Base-by-base conservation (phyloP, 1,140 invertebrate species). In the Gryon sp. region DNA sequence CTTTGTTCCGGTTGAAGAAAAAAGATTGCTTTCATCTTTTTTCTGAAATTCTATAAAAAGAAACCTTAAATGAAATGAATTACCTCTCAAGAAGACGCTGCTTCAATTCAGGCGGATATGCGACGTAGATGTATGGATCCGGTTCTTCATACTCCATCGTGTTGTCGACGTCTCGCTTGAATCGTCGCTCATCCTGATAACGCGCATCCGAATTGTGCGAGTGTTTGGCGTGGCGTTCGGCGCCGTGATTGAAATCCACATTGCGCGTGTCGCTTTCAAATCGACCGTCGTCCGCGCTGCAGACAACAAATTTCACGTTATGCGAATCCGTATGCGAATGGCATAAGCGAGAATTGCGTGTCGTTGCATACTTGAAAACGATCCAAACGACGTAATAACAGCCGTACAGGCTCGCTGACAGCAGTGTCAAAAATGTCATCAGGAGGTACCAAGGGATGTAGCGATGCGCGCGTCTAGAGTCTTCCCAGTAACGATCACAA, bases 351-450 rank as follows among this genome's bases (percentile, higher is more conserved):
- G 28, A 57, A 55, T 48, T 43, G 9, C 18, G 24, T 52, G 19
- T 32, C 45, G 26, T 75, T 7, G 92, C 94, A 93, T 91, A 96
- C 95, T 95, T 94, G 89, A 95, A 96, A 24, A 96, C 90, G 57
- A 95, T 93, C 94, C 95, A 96, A 73, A 96, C 95, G 81, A 96
- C 93, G 88, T 96, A 96, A 84, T 97, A 97, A 87, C 94, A 96
- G 81, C 95, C 92, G 84, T 94, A 95, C 46, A 96, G 92, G 20
- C 94, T 95, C 0, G 94, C 90, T 8, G 94, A 94, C 4, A 96
- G 89, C 12, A 95, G 90, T 68, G 94, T 92, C 46, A 95, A 91
- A 18, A 95, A 91, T 50, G 94, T 92, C 32, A 95, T 90, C 53
- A 93, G 86, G 28, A 93, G 87, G 50, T 93, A 93, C 93, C 95